phyloP scores from a whole-genome alignment of 2,888 invertebrate species.

The Rhagophthalmus giganteus region DNA sequence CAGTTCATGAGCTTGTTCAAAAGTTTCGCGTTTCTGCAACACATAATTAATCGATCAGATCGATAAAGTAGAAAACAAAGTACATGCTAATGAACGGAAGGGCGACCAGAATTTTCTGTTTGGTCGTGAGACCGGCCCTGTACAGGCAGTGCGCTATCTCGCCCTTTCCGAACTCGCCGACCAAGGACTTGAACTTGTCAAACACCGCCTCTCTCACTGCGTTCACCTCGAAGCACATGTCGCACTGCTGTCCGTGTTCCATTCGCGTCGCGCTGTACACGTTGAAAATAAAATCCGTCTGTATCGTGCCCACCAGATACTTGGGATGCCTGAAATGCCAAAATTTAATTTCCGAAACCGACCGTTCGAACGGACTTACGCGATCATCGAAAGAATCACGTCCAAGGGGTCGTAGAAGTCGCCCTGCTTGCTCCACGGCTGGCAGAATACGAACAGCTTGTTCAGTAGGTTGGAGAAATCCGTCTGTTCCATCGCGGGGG shows the following conservation, averaged over 20 bases:
- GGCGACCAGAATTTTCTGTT: background rate
- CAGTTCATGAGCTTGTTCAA: slow-evolving; percentile 61
- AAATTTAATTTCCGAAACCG: too few species aligned
- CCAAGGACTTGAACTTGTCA: too few species aligned
- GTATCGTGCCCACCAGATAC: background rate
- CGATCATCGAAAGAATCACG: too few species aligned
- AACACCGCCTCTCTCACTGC: background rate
- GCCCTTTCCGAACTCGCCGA: background rate
- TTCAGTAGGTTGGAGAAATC: too few species aligned
- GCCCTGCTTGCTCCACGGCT: too few species aligned
- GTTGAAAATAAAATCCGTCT: background rate
- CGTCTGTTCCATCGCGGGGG: too few species aligned
- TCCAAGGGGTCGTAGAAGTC: too few species aligned
- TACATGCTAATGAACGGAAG: background rate
- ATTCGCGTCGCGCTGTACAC: background rate
- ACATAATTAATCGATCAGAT: slow-evolving; percentile 13
- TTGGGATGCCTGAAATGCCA: background rate
- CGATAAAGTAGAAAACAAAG: background rate
- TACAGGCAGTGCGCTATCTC: background rate
- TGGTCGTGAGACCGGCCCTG: background rate
- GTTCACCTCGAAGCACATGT: background rate
- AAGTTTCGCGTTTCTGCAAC: slow-evolving; percentile 58
- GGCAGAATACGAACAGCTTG: too few species aligned
- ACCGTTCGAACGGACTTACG: too few species aligned
- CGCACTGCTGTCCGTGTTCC: background rate